Evolutionary conservation across 92 coral and sea anemone genomes (phyloP), one percentile per base, ranked within the genome.

Genomic region (Parazoanthus darwini): DNA sequence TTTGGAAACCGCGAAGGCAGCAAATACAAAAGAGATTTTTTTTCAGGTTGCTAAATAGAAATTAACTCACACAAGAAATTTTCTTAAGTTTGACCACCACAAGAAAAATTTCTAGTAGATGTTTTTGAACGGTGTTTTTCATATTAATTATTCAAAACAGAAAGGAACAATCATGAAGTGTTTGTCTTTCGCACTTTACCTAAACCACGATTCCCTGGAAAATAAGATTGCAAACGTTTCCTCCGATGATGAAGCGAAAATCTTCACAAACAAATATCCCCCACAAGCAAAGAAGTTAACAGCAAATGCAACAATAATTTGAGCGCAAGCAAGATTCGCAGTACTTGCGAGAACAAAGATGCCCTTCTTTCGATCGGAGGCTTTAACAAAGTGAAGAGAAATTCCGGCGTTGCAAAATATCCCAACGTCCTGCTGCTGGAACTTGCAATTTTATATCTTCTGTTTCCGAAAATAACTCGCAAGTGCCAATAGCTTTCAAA

Each of bases 141-240:
- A 71, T 26, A 71, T 84, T 14, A 84, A 84, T 84, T 84, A 84
- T 84, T 84, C 87, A 84, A 71, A 38, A 20, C 58, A 1, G 78
- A 71, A 44, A 50, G 78, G 87, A 84, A 84, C 79, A 84, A 84
- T 71, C 70, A 84, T 68, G 63, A 67, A 43, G 2, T 68, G 63
- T 29, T 82, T 71, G 77, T 71, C 65, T 26, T 84, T 84, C 78
- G 39, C 79, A 84, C 79, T 84, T 82, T 82, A 48, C 46, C 68
- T 80, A 56, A 80, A 29, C 72, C n/a, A 33, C 51, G 37, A 8
- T 33, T 35, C 29, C 72, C 22, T 16, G 70, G 68, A 80, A 58
- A 13, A 80, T 63, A 63, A 2, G 70, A 63, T 18, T 20, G 70
- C 70, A 63, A 63, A 8, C n/a, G n/a, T 63, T 63, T 63, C 8